Conservation (phyloP, 2,797 vertebrate species). For the Melanotaenia pygmaea region DNA sequence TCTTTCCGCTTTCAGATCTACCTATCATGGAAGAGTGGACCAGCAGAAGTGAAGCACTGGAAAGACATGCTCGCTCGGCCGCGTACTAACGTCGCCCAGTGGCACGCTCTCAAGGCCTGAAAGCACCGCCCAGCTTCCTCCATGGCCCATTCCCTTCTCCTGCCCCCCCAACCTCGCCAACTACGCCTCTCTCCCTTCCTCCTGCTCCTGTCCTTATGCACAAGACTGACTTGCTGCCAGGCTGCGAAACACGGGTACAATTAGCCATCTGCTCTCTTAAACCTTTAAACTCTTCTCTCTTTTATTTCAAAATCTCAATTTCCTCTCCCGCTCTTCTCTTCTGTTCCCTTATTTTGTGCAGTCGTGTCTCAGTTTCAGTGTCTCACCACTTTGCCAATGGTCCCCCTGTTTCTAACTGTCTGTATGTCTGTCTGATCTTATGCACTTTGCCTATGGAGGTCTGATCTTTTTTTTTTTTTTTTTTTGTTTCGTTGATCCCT, state of each 20-base stretch:
- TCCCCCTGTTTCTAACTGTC: constrained; percentile 70
- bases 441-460: constrained; percentile 62
- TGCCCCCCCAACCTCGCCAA: neutral
- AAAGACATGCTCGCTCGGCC: constrained; percentile 98
- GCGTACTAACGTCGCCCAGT: constrained; percentile 96
- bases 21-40: constrained; percentile 98
- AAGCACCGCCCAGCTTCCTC: constrained; percentile 66
- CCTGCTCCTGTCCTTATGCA: constrained; percentile 85
- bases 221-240: constrained; percentile 88
- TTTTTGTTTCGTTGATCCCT: constrained; percentile 35
- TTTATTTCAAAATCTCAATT: constrained; percentile 56
- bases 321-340: constrained; percentile 39
- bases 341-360: constrained; percentile 37
- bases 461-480: constrained; percentile 44
- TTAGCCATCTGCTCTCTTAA: constrained; percentile 87
- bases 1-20: constrained; percentile 86
- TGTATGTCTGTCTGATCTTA: constrained; percentile 66
- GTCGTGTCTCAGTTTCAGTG: constrained; percentile 46
- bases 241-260: constrained; percentile 89
- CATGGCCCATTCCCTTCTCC: constrained; percentile 54
- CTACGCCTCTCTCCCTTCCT: constrained; percentile 13
- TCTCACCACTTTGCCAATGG: constrained; percentile 52
- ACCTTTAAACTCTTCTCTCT: constrained; percentile 79
- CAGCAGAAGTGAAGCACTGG: constrained; percentile 98
- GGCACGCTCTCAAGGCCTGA: constrained; percentile 98